Conservation (phyloP, 1,140 invertebrate genomes). For the Harlomillsia oculata region DNA sequence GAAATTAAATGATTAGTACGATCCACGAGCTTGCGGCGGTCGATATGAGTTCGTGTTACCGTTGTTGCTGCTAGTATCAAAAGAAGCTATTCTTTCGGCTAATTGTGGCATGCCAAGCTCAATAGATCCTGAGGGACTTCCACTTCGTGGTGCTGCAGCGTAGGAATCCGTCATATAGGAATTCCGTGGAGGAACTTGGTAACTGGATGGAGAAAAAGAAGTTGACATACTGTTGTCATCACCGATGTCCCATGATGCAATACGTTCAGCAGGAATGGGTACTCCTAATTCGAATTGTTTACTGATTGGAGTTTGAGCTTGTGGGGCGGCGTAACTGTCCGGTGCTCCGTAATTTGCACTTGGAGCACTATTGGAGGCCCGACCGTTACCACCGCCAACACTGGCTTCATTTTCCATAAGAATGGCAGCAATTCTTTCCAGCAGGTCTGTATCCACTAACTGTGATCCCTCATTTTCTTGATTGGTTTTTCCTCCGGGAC, state of each 20-base stretch:
- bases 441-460: conserved; percentile 10
- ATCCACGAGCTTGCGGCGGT: conserved; percentile 3
- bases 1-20: background rate
- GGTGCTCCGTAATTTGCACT: background rate
- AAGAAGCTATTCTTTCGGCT: too few relatives aligned
- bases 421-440: conserved; percentile 15
- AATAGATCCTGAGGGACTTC: too few relatives aligned
- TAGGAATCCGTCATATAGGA: too few relatives aligned
- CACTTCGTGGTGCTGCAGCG: too few relatives aligned
- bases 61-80: too few relatives aligned
- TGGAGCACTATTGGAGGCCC: background rate
- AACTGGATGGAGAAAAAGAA: background rate
- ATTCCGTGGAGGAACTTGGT: too few relatives aligned
- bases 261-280: conserved; percentile 6
- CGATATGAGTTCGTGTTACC: background rate
- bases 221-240: background rate
- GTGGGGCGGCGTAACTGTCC: background rate
- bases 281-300: conserved; percentile 4
- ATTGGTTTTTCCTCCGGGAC: conserved; percentile 2
- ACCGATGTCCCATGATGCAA: conserved; percentile 13
- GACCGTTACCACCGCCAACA: too few relatives aligned
- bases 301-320: background rate
- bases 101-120: too few relatives aligned
- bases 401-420: conserved; percentile 16
- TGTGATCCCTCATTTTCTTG: conserved; percentile 7